Percentiles rank a stretch among this genome's conserved stretches.
These are phyloP conservation scores for Spodoptera frugiperda DNA, from an alignment of 1,140 invertebrate species.

Conservation along the genomic window DNA sequence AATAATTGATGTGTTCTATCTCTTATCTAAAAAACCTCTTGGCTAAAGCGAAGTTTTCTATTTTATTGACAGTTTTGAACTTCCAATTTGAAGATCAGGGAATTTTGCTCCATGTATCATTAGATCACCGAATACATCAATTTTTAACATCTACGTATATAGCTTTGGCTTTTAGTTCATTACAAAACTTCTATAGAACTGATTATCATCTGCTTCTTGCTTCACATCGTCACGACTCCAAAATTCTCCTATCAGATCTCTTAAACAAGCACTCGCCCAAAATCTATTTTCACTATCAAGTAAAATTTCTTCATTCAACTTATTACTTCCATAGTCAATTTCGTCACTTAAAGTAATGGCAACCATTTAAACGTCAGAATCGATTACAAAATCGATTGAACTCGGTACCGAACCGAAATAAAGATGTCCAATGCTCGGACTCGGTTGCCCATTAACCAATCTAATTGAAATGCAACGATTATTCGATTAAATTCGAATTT, in stretches of 20 bases:
- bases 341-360: constrained; percentile 34
- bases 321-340: constrained; percentile 8
- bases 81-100: too few relatives aligned
- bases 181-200: neutral
- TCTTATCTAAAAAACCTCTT: too few relatives aligned
- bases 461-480: constrained; percentile 32
- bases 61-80: too few relatives aligned
- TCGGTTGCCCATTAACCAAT: constrained; percentile 8
- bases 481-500: constrained; percentile 31
- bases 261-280: neutral
- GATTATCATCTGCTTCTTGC: neutral
- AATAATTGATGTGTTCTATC: neutral
- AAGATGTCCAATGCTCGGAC: constrained; percentile 18
- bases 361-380: constrained; percentile 23
- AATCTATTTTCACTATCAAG: neutral
- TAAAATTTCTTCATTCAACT: neutral
- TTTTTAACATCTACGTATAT: too few relatives aligned
- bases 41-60: too few relatives aligned
- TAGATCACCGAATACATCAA: too few relatives aligned
- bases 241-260: neutral
- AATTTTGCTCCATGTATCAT: too few relatives aligned
- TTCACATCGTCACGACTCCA: too few relatives aligned
- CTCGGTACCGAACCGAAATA: constrained; percentile 30
- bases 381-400: constrained; percentile 29
- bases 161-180: too few relatives aligned